phyloP scores from a whole-genome alignment of 2,888 invertebrate genomes.

The Thereva unica region DNA sequence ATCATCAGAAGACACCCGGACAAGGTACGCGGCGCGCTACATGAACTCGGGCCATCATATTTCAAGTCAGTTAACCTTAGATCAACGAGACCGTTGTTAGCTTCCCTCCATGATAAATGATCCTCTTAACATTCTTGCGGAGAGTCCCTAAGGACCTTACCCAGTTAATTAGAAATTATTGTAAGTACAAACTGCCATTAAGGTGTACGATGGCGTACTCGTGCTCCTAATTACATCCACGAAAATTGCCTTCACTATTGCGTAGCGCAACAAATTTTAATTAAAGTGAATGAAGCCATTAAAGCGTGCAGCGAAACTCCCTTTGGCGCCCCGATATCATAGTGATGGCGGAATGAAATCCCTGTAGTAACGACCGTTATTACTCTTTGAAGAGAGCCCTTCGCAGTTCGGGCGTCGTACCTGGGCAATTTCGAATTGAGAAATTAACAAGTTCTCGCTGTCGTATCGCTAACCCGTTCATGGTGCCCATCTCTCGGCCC shows the following conservation, averaged over 20 bases:
- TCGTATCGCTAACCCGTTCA: too few species aligned
- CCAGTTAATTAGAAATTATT: conserved; percentile 32
- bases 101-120: conserved; percentile 27
- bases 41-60: conserved; percentile 31
- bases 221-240: conserved; percentile 25
- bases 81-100: conserved; percentile 1
- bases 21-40: not conserved
- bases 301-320: not conserved
- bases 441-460: too few species aligned
- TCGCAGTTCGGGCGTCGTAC: too few species aligned
- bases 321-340: not conserved
- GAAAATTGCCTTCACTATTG: conserved; percentile 33
- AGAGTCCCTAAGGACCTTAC: conserved; percentile 26
- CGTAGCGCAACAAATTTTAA: conserved; percentile 27
- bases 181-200: conserved; percentile 33
- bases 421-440: too few species aligned
- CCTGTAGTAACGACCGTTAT: too few species aligned
- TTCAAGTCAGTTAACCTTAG: conserved; percentile 14
- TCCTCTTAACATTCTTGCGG: conserved; percentile 13
- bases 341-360: not conserved
- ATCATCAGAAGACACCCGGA: too few species aligned
- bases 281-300: conserved; percentile 6
- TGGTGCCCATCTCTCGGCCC: too few species aligned
- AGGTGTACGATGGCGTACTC: conserved; percentile 29
- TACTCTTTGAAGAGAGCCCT: too few species aligned